Evolutionary conservation across 2,888 invertebrate species (phyloP).

Genomic region (Spialia ferax): DNA sequence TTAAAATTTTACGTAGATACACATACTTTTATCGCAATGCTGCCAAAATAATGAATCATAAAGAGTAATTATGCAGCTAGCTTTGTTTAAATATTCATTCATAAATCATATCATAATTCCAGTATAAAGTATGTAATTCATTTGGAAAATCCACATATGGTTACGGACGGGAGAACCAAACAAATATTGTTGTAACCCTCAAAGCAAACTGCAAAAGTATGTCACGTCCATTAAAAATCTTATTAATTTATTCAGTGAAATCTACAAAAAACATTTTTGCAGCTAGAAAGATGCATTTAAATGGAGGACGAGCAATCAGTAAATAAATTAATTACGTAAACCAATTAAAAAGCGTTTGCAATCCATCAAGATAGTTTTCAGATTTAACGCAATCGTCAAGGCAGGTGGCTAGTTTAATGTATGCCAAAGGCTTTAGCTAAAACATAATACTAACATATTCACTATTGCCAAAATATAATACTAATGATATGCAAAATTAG

Average conservation of each 20-base stretch:
- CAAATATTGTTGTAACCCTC: not conserved
- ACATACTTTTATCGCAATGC: too few species aligned
- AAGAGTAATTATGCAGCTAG: not conserved
- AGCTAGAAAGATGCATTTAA: not conserved
- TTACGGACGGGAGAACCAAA: not conserved
- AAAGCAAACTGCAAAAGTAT: not conserved
- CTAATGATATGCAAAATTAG: slow-evolving; percentile 13
- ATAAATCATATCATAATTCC: not conserved
- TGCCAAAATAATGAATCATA: too few species aligned
- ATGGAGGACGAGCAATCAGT: not conserved
- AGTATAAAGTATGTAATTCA: not conserved
- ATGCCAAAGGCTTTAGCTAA: not conserved
- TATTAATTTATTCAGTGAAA: slow-evolving; percentile 2
- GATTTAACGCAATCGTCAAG: slow-evolving; percentile 15
- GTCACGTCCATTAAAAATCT: not conserved
- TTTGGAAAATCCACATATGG: not conserved
- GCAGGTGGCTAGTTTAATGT: slow-evolving; percentile 11
- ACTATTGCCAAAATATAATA: slow-evolving; percentile 11
- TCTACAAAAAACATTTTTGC: not conserved
- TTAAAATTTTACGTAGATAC: too few species aligned
- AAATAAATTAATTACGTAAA: slow-evolving; percentile 12
- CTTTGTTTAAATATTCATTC: not conserved
- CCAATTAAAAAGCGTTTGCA: slow-evolving; percentile 12
- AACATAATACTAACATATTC: slow-evolving; percentile 5
- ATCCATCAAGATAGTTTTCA: slow-evolving; percentile 16